A percentile compares a stretch with the other conserved stretches of the same genome.
Evolutionary conservation across 2,113 vertebrate species (phyloP).

Genomic region (Campylorhamphus procurvoides): DNA sequence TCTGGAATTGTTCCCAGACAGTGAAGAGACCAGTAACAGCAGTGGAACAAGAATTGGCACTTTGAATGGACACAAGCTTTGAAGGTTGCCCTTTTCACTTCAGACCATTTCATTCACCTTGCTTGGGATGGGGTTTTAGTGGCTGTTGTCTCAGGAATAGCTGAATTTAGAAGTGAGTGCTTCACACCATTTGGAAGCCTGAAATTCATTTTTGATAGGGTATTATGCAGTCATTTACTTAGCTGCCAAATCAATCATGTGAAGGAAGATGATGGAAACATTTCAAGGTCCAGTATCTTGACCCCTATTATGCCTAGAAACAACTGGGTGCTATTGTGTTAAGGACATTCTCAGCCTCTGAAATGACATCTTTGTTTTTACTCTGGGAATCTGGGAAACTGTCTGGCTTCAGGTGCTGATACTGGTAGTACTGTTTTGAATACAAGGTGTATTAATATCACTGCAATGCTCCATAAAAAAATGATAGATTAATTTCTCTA

Average conservation of each 20-base stretch:
- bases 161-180: not conserved
- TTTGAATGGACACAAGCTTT: not conserved
- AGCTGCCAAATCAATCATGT: not conserved
- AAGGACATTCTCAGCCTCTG: not conserved
- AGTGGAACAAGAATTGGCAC: not conserved
- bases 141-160: conserved; percentile 38
- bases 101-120: not conserved
- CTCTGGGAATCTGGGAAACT: not conserved
- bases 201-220: not conserved
- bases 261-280: not conserved
- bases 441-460: not conserved
- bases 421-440: not conserved
- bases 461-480: not conserved
- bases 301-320: not conserved
- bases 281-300: not conserved
- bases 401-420: not conserved
- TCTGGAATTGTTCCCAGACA: not conserved
- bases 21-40: not conserved
- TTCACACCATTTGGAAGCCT: not conserved
- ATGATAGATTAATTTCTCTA: not conserved
- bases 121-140: not conserved
- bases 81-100: not conserved
- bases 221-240: conserved; percentile 8
- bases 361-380: not conserved
- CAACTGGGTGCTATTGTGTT: not conserved